Base-by-base conservation (phyloP, 2,113 vertebrate genomes). In the Muntiacus reevesi region DNA sequence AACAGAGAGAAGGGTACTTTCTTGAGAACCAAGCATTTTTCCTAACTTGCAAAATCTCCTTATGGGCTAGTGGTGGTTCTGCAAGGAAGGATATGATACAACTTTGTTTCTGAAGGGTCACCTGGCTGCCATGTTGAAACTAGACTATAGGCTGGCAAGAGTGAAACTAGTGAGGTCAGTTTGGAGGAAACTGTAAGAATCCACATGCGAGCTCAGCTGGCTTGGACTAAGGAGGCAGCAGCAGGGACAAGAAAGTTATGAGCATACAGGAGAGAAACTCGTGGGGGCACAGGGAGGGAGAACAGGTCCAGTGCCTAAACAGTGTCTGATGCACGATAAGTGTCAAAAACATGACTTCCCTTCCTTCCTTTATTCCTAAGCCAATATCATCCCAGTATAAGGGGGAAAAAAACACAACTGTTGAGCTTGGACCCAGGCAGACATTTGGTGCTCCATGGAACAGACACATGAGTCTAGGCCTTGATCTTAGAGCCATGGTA, bases 251-350 rank as follows among this genome's bases (percentile, higher is more conserved):
- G 74, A 91, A 93, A 55, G 4, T 50, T 5, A 43, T 47, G 25
- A 23, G 4, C 59, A 82, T 21, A 19, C 52, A 36, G 5, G 33
- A 57, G 23, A 95, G 45, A 59, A 88, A 43, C 15, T 15, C 27
- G 1, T 15, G 33, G 17, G 7, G 5, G 0, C 1, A 43, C 21
- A 25, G 19, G 14, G 17, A 55, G 47, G 5, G 6, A n/a, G 60
- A 19, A 43, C 21, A 62, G 28, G 36, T 52, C 62, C 43, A 1
- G 47, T 50, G 19, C 28, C 59, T 55, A 17, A 82, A 7, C 64
- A 55, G 28, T n/a, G 2, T 55, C 16, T 21, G 36, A 57, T 11
- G 14, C 23, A 6, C n/a, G 3, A 28, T 7, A 81, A 10, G 36
- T 40, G 21, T 87, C 82, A 25, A 21, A 54, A 36, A 36, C 43